Evolutionary conservation across 2,113 vertebrate species (phyloP).

Genomic region (Tichodroma muraria): DNA sequence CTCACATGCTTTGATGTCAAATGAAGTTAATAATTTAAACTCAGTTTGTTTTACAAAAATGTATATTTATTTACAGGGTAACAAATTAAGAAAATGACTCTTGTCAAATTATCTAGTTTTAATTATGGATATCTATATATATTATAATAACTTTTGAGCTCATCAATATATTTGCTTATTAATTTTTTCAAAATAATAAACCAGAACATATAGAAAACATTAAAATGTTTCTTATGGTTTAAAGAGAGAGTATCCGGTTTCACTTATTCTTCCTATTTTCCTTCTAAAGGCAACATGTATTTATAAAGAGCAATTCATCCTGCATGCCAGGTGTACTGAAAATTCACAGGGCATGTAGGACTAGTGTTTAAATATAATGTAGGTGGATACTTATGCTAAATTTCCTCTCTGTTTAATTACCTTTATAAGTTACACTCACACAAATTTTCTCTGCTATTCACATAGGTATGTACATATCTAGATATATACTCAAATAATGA

Average conservation of each 20-base stretch:
- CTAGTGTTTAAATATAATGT: conserved; percentile 1
- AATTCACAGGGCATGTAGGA: conserved; percentile 15
- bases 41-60: conserved; percentile 81
- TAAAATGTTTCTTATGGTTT: conserved; percentile 57
- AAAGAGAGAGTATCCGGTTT: conserved; percentile 71
- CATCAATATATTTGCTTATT: conserved; percentile 38
- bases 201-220: conserved; percentile 56
- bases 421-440: conserved; percentile 39
- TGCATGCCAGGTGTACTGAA: neutral
- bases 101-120: conserved; percentile 70
- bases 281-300: conserved; percentile 50
- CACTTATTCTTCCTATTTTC: conserved; percentile 48
- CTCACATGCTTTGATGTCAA: conserved; percentile 88
- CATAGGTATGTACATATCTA: conserved; percentile 66
- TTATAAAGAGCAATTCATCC: conserved; percentile 31
- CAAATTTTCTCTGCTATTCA: conserved; percentile 55
- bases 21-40: conserved; percentile 78
- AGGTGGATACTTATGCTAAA: conserved; percentile 36
- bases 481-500: conserved; percentile 59
- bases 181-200: conserved; percentile 39
- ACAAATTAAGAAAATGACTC: conserved; percentile 80
- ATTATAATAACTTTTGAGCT: conserved; percentile 58
- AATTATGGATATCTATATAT: conserved; percentile 67
- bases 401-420: conserved; percentile 55
- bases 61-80: conserved; percentile 88